Conservation (phyloP, 1,140 invertebrate species). For the Tribolium castaneum region DNA sequence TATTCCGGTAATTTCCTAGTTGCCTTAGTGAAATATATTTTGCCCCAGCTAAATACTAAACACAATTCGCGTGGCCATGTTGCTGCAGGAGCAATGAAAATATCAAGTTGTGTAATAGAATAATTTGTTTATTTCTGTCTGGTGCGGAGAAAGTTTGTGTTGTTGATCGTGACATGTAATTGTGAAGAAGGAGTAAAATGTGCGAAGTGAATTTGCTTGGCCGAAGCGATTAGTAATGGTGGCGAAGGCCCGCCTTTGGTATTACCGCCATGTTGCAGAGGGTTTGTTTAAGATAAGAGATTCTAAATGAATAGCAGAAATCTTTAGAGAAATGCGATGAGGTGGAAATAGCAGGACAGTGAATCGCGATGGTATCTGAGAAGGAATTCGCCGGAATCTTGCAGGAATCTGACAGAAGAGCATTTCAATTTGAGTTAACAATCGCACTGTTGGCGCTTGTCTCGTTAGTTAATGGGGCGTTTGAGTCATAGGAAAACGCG, state of each 20-base stretch:
- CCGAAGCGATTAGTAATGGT: slow-evolving; percentile 28
- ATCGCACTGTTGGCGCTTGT: slow-evolving; percentile 41
- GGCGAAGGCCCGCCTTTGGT: slow-evolving; percentile 14
- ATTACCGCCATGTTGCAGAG: slow-evolving; percentile 32
- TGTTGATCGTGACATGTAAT: slow-evolving; percentile 6
- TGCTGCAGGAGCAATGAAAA: neutral
- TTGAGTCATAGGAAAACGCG: slow-evolving; percentile 38
- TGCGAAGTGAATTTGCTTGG: slow-evolving; percentile 33
- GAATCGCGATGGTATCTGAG: slow-evolving; percentile 48
- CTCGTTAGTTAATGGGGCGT: slow-evolving; percentile 46
- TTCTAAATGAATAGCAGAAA: slow-evolving; percentile 50
- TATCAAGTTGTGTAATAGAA: slow-evolving; percentile 8
- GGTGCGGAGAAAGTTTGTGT: neutral
- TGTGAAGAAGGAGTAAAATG: neutral
- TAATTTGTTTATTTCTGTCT: slow-evolving; percentile 2
- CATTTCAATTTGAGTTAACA: slow-evolving; percentile 46
- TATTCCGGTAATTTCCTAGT: slow-evolving; percentile 36
- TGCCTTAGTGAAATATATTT: slow-evolving; percentile 32
- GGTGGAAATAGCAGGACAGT: slow-evolving; percentile 49
- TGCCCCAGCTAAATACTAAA: slow-evolving; percentile 13
- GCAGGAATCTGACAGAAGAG: slow-evolving; percentile 46
- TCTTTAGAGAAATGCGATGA: slow-evolving; percentile 49
- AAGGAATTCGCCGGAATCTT: slow-evolving; percentile 44
- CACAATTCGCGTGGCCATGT: slow-evolving; percentile 7
- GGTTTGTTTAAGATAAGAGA: slow-evolving; percentile 47